A percentile compares a stretch with the other conserved stretches of the same genome.
These are phyloP conservation scores for Sympetrum striolatum DNA, from an alignment of 2,888 invertebrate species.

Conservation along the genomic window DNA sequence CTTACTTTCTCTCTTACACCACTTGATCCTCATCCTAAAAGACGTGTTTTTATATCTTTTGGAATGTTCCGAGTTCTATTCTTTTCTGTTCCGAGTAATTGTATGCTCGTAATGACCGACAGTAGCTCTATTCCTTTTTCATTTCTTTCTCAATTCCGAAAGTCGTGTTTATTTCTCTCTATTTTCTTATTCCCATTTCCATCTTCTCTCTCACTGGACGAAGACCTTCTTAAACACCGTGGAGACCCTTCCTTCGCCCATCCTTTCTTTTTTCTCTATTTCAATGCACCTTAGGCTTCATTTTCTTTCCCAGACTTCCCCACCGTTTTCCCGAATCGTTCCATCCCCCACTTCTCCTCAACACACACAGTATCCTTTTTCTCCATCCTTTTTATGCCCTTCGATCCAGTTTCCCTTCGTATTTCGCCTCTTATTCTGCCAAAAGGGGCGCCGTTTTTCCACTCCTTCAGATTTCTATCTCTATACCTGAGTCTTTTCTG, in stretches of 20 bases:
- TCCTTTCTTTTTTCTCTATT: not conserved
- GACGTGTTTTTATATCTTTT: no score
- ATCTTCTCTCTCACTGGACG: not conserved
- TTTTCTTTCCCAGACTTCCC: no score
- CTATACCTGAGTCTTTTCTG: no score
- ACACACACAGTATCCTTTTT: not conserved
- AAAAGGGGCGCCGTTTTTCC: no score
- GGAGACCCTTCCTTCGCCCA: not conserved
- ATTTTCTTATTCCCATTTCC: not conserved
- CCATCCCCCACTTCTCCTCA: not conserved
- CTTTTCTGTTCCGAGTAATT: no score
- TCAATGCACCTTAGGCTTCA: not conserved
- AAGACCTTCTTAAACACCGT: not conserved
- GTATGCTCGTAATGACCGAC: not conserved
- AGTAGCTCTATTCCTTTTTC: not conserved
- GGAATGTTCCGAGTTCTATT: no score
- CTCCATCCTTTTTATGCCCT: not conserved
- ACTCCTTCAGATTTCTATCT: no score
- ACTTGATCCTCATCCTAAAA: no score
- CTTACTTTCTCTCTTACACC: no score
- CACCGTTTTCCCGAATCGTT: not conserved
- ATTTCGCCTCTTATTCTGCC: no score
- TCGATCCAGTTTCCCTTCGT: not conserved
- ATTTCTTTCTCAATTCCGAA: not conserved
- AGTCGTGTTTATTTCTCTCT: not conserved